phyloP scores from a whole-genome alignment of 2,797 vertebrate genomes.

The Chromobotia macracanthus region DNA sequence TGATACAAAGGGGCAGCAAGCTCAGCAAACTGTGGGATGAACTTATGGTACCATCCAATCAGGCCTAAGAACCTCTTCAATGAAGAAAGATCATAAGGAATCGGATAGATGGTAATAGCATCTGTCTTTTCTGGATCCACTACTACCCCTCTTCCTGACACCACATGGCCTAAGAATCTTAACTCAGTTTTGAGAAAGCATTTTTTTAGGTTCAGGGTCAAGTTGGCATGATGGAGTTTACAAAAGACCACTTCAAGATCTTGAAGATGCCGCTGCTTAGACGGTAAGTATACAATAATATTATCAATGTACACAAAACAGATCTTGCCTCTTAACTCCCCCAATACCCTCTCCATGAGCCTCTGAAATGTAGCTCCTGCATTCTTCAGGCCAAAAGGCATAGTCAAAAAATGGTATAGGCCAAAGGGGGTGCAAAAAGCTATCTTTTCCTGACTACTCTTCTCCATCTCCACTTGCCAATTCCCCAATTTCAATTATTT shows the following conservation, averaged over 20 bases:
- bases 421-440: constrained; percentile 3
- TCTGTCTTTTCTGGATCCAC: constrained; percentile 2
- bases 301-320: constrained; percentile 21
- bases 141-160: not conserved
- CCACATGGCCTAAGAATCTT: constrained; percentile 4
- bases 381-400: constrained; percentile 10
- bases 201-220: constrained; percentile 13
- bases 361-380: constrained; percentile 5
- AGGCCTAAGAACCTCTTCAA: not conserved
- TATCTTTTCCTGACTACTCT: not conserved
- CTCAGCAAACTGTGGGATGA: constrained; percentile 11
- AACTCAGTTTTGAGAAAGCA: not conserved
- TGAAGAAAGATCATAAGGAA: not conserved
- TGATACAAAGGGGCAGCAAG: constrained; percentile 17
- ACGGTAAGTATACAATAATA: too few relatives aligned
- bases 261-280: not conserved
- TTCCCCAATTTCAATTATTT: not conserved
- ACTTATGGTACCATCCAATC: constrained; percentile 30
- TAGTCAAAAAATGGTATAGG: not conserved
- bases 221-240: too few relatives aligned
- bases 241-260: not conserved
- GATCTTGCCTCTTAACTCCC: not conserved
- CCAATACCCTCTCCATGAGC: constrained; percentile 20
- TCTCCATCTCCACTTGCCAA: too few relatives aligned
- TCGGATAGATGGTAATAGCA: not conserved